These are phyloP conservation scores for Haliclystus octoradiatus DNA, from an alignment of 30 jellyfish, hydroid and myxozoan genomes.

Conservation along the genomic window DNA sequence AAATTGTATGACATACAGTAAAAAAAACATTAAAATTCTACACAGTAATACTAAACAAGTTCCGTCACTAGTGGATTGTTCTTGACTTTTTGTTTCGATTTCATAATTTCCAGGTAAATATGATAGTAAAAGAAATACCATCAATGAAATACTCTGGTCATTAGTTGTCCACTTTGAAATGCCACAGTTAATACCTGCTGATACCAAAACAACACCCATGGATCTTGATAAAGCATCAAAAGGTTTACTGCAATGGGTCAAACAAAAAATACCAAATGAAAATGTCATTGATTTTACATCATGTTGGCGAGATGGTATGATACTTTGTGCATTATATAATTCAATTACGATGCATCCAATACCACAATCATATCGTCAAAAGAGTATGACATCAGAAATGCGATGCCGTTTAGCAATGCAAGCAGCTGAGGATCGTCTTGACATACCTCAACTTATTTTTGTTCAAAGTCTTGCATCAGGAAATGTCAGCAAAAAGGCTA, in stretches of 20 bases:
- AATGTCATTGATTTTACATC: slow-evolving; percentile 22
- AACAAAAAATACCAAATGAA: slow-evolving; percentile 42
- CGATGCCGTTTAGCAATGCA: slow-evolving; percentile 46
- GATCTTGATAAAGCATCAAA: slow-evolving; percentile 61
- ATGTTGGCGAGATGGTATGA: slow-evolving; percentile 56
- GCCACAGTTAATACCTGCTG: no score
- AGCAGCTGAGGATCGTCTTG: slow-evolving; percentile 82
- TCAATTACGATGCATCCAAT: slow-evolving; percentile 66
- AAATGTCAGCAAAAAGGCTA: slow-evolving; percentile 55
- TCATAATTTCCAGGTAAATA: no score
- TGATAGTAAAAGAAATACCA: no score
- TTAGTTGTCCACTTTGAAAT: no score
- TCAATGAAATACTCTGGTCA: no score
- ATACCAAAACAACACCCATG: slow-evolving; percentile 16
- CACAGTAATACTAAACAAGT: no score
- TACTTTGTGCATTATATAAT: slow-evolving; percentile 49
- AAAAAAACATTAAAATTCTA: no score
- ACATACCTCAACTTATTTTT: slow-evolving; percentile 61
- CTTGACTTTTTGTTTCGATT: no score
- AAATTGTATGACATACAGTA: no score
- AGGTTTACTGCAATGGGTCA: slow-evolving; percentile 72
- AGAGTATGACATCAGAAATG: slow-evolving; percentile 30
- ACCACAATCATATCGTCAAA: slow-evolving; percentile 25
- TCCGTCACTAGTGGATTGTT: no score
- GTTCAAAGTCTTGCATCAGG: slow-evolving; percentile 47